A percentile compares a stretch with the other conserved stretches of the same genome.
These are phyloP conservation scores for Cyprinus carpio DNA, from an alignment of 2,113 vertebrate species.

Conservation along the genomic window DNA sequence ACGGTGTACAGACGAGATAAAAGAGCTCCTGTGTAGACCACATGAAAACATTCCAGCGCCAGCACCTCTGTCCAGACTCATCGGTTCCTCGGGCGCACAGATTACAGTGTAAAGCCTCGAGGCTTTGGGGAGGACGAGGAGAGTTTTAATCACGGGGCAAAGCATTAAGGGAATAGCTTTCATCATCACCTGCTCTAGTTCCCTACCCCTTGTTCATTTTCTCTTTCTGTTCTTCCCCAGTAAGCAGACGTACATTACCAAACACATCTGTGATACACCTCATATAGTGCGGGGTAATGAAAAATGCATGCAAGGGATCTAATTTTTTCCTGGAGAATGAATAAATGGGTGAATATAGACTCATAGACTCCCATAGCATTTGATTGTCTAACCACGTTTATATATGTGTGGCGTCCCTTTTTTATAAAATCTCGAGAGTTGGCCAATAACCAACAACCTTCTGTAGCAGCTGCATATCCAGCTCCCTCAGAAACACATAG, in stretches of 20 bases:
- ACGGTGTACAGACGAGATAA: slow-evolving; percentile 70
- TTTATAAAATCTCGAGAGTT: no score
- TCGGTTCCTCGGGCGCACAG: slow-evolving; percentile 11
- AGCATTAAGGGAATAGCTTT: slow-evolving; percentile 14
- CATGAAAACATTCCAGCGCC: slow-evolving; percentile 67
- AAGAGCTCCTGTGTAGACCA: slow-evolving; percentile 70
- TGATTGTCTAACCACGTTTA: no score
- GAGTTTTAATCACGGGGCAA: slow-evolving; percentile 25
- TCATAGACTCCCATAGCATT: neutral
- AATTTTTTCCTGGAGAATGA: neutral
- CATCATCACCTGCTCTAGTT: slow-evolving; percentile 21
- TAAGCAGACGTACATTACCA: neutral
- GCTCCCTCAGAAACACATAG: neutral
- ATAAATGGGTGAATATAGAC: neutral
- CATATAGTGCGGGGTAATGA: neutral
- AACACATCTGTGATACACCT: neutral
- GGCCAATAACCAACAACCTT: neutral
- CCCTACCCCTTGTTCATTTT: neutral
- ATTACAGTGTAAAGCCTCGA: slow-evolving; percentile 32
- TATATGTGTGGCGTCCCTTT: no score
- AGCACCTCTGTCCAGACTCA: slow-evolving; percentile 36
- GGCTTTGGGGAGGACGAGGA: slow-evolving; percentile 38
- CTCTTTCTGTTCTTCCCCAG: neutral
- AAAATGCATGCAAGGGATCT: neutral
- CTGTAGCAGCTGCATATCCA: neutral